Percentiles rank a stretch among this genome's conserved stretches.
phyloP scores from a whole-genome alignment of 2,113 vertebrate species.

The Takifugu flavidus region DNA sequence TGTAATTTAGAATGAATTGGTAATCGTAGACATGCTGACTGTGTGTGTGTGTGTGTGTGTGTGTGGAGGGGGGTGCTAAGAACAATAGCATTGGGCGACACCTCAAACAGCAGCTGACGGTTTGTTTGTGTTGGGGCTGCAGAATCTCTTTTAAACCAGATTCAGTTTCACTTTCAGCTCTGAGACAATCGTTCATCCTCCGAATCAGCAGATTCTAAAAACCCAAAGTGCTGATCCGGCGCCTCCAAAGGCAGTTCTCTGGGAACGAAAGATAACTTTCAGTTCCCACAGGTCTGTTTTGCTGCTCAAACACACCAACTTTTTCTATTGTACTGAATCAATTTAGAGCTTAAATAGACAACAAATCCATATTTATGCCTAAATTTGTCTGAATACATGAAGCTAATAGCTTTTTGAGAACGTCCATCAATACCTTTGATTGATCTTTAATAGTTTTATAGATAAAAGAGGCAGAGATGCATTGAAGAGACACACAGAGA shows the following conservation, averaged over 20 bases:
- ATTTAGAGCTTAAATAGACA: too few species aligned
- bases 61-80: background rate
- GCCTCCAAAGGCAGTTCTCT: too few species aligned
- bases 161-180: constrained; percentile 11
- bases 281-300: too few species aligned
- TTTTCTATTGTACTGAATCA: too few species aligned
- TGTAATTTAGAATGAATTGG: background rate
- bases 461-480: background rate
- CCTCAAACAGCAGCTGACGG: constrained; percentile 31
- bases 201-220: constrained; percentile 3
- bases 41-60: background rate
- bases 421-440: too few species aligned
- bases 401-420: too few species aligned
- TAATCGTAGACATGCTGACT: constrained; percentile 4
- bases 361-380: too few species aligned
- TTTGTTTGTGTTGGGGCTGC: background rate
- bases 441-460: background rate
- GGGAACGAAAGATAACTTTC: too few species aligned
- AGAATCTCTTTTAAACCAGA: background rate
- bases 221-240: too few species aligned
- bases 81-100: constrained; percentile 31
- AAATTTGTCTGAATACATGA: too few species aligned
- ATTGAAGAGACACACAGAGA: background rate
- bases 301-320: too few species aligned
- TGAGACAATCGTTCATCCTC: background rate